Evolutionary conservation across 2,888 invertebrate genomes (phyloP).

Genomic region (Anoncus sp.): DNA sequence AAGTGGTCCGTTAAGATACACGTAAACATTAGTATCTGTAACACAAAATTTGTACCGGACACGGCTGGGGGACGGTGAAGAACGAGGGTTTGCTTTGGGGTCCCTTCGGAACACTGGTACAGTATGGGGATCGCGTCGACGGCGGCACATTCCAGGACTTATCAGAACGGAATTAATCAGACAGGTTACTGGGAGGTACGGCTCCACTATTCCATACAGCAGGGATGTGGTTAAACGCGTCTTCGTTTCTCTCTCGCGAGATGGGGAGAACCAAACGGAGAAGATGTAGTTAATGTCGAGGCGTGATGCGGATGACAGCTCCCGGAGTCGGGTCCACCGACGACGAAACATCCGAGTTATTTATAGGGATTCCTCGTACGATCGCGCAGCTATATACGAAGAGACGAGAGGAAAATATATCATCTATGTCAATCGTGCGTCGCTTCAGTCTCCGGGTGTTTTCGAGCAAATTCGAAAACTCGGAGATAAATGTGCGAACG

Average conservation of each 20-base stretch:
- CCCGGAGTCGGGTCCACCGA: constrained; percentile 55
- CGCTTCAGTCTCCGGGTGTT: constrained; percentile 7
- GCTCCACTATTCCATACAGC: constrained; percentile 23
- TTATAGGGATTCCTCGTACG: constrained; percentile 48
- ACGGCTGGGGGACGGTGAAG: constrained; percentile 22
- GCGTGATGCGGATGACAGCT: constrained; percentile 66
- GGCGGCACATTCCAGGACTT: constrained; percentile 69
- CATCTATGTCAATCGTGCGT: constrained; percentile 23
- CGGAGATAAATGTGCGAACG: not conserved
- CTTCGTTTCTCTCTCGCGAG: constrained; percentile 5
- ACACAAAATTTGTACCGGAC: constrained; percentile 2
- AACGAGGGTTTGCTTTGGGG: constrained; percentile 38
- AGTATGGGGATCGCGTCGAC: constrained; percentile 25
- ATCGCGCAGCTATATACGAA: constrained; percentile 9
- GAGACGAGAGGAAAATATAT: constrained; percentile 17
- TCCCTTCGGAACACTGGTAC: constrained; percentile 15
- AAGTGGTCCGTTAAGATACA: constrained; percentile 3
- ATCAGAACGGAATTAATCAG: constrained; percentile 73
- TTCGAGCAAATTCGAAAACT: constrained; percentile 23
- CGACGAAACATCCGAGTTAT: constrained; percentile 48
- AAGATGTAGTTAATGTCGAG: constrained; percentile 66
- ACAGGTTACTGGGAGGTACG: constrained; percentile 62
- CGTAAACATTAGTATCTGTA: constrained; percentile 5
- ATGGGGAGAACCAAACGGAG: constrained; percentile 21
- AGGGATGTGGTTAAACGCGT: constrained; percentile 39